These are phyloP conservation scores for Drosophila rellima DNA, from an alignment of 2,888 invertebrate species.

Conservation along the genomic window DNA sequence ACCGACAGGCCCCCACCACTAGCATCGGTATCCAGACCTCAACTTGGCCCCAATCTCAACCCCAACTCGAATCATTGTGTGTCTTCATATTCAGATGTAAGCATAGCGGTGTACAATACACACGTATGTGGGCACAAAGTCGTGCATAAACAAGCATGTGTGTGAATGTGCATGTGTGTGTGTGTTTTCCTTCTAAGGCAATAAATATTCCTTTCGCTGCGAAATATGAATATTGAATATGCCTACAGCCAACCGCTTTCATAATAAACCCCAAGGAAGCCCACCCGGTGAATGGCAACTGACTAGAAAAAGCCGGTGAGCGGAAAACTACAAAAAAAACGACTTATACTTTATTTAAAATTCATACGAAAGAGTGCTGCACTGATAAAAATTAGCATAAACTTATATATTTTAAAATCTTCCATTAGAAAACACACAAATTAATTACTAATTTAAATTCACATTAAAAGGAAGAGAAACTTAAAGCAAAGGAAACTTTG, in stretches of 20 bases:
- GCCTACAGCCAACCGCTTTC: constrained; percentile 47
- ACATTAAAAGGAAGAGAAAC: too few relatives aligned
- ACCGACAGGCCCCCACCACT: constrained; percentile 14
- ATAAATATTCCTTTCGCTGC: constrained; percentile 71
- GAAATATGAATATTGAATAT: constrained; percentile 80
- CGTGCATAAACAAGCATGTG: constrained; percentile 22
- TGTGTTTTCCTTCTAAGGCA: constrained; percentile 45
- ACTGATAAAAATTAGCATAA: constrained; percentile 31
- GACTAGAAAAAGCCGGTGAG: constrained; percentile 42
- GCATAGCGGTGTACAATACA: constrained; percentile 16
- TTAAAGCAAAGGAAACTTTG: too few relatives aligned
- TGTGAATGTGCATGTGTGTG: constrained; percentile 27
- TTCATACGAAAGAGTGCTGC: constrained; percentile 33
- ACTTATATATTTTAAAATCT: background rate
- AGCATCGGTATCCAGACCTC: background rate
- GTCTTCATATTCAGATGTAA: constrained; percentile 45
- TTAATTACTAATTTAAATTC: too few relatives aligned
- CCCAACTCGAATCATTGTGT: constrained; percentile 38
- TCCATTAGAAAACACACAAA: too few relatives aligned
- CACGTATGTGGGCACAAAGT: constrained; percentile 17
- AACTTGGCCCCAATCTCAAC: constrained; percentile 4
- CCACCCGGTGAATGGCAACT: constrained; percentile 26
- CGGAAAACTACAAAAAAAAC: constrained; percentile 58
- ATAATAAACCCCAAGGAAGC: constrained; percentile 65
- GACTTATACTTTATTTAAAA: constrained; percentile 53